Percentiles rank a stretch among this genome's conserved stretches.
Conservation (phyloP, 2,888 invertebrate genomes). For the Hirtodrosophila alboralis region DNA sequence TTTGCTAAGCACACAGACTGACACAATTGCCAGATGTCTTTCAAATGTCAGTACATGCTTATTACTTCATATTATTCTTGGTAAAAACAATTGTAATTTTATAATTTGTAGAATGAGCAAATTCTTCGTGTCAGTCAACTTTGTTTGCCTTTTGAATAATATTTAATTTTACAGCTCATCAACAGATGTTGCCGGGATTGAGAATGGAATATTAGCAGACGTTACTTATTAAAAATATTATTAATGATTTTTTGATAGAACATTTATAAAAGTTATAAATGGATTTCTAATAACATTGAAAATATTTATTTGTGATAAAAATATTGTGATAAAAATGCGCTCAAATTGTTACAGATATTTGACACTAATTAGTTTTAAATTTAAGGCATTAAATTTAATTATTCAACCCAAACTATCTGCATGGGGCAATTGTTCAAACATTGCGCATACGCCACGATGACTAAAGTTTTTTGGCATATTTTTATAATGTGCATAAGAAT, state of each 20-base stretch:
- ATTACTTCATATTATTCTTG: constrained; percentile 11
- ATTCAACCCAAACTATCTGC: no score
- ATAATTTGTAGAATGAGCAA: not conserved
- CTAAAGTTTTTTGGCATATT: constrained; percentile 7
- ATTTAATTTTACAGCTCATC: constrained; percentile 4
- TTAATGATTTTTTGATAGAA: no score
- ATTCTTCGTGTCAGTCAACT: not conserved
- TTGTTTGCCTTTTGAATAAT: constrained; percentile 23
- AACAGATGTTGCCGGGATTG: constrained; percentile 31
- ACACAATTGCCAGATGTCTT: constrained; percentile 25
- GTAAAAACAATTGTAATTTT: constrained; percentile 18
- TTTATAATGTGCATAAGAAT: constrained; percentile 13
- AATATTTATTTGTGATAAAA: no score
- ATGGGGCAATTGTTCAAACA: constrained; percentile 37
- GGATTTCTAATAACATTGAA: no score
- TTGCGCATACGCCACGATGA: constrained; percentile 39
- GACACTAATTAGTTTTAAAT: no score
- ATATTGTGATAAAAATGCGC: no score
- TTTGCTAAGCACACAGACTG: constrained; percentile 11
- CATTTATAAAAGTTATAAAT: no score
- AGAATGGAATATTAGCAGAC: no score
- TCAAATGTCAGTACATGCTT: constrained; percentile 44
- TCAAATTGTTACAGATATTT: no score
- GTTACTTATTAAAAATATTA: no score
- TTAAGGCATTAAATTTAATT: no score